Evolutionary conservation across 2,888 invertebrate species (phyloP).

Genomic region (Ormyrus nitidulus): DNA sequence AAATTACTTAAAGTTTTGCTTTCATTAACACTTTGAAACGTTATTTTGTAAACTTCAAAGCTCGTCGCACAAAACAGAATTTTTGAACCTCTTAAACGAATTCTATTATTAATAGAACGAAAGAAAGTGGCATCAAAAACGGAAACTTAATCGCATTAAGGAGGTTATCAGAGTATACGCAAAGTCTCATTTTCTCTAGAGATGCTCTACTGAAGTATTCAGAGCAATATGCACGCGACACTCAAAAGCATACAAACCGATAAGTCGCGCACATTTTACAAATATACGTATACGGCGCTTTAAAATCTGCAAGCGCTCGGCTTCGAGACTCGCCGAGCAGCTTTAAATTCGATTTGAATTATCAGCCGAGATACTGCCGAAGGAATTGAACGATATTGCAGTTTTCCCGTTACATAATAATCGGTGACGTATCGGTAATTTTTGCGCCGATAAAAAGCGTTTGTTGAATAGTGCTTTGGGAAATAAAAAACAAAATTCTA

Average conservation of each 20-base stretch:
- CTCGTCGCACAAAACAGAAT: too few relatives aligned
- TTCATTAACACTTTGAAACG: not conserved
- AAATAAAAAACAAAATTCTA: too few relatives aligned
- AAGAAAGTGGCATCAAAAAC: constrained; percentile 26
- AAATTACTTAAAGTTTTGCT: not conserved
- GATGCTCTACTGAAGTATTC: constrained; percentile 32
- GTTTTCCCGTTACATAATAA: too few relatives aligned
- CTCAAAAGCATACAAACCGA: not conserved
- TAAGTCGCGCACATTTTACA: not conserved
- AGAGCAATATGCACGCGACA: constrained; percentile 34
- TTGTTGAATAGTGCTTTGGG: too few relatives aligned
- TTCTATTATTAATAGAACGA: not conserved
- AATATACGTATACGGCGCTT: not conserved
- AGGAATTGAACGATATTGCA: too few relatives aligned
- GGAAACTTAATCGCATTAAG: constrained; percentile 24
- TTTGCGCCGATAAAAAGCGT: too few relatives aligned
- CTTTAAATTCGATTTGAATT: too few relatives aligned
- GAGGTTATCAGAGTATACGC: constrained; percentile 40
- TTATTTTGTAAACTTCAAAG: not conserved
- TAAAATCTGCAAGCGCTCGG: not conserved
- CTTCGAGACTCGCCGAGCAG: not conserved
- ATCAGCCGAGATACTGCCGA: too few relatives aligned
- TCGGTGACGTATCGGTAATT: too few relatives aligned
- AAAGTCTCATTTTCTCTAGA: constrained; percentile 39
- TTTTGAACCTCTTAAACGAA: not conserved